A percentile compares a stretch with the other conserved stretches of the same genome.
Evolutionary conservation across 2,888 invertebrate genomes (phyloP).

Genomic region (Agrotis ipsilon): DNA sequence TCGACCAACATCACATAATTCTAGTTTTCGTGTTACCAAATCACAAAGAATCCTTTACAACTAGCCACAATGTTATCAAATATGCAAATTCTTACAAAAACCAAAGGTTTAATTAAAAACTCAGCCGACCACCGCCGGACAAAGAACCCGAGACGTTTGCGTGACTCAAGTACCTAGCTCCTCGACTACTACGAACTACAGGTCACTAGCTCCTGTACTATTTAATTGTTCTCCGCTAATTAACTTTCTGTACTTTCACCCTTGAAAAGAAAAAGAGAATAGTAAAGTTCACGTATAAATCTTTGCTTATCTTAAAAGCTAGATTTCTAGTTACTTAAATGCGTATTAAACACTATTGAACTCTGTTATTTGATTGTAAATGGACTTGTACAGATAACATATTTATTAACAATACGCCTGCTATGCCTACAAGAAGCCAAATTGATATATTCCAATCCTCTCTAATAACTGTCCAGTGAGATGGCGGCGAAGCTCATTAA

Average conservation of each 20-base stretch:
- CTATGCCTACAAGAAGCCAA: too few relatives aligned
- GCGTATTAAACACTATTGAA: background rate
- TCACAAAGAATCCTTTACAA: background rate
- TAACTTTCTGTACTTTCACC: constrained; percentile 23
- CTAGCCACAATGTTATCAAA: constrained; percentile 25
- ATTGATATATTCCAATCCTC: too few relatives aligned
- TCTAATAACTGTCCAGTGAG: too few relatives aligned
- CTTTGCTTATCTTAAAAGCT: background rate
- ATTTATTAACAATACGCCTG: too few relatives aligned
- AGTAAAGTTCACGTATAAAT: background rate
- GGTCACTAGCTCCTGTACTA: constrained; percentile 50
- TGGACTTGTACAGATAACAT: too few relatives aligned
- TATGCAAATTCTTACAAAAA: constrained; percentile 37
- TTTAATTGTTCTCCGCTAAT: constrained; percentile 35
- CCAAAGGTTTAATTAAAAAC: constrained; percentile 53
- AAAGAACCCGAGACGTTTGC: constrained; percentile 49
- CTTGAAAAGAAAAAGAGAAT: background rate
- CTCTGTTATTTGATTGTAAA: too few relatives aligned
- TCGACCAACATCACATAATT: background rate
- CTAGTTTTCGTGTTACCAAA: constrained; percentile 17
- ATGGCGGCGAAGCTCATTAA: too few relatives aligned
- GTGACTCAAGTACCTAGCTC: constrained; percentile 39
- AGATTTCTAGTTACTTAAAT: background rate
- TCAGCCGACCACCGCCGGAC: constrained; percentile 18
- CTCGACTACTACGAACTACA: background rate